phyloP scores from a whole-genome alignment of 2,888 invertebrate species.

The Malthinus flaveolus region DNA sequence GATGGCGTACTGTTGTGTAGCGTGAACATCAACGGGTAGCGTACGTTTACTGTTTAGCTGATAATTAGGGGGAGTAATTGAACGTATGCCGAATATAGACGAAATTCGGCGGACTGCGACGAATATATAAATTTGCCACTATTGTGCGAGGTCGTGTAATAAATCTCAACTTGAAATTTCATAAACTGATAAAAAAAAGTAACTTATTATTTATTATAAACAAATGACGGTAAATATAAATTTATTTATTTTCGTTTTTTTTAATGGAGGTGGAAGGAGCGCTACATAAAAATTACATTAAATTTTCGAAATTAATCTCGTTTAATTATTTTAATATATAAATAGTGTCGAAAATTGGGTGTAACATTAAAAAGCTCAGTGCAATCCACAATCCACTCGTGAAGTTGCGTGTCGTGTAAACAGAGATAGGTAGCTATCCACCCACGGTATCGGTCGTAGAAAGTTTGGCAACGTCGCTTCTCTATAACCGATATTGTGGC shows the following conservation, averaged over 20 bases:
- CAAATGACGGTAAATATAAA: too few species aligned
- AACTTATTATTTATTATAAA: too few species aligned
- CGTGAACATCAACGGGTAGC: conserved; percentile 42
- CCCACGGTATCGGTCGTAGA: conserved; percentile 51
- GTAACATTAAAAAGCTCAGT: conserved; percentile 54
- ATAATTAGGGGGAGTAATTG: conserved; percentile 51
- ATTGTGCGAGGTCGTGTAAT: conserved; percentile 47
- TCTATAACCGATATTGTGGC: conserved; percentile 59
- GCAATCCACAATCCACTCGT: conserved; percentile 60
- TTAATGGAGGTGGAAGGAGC: neutral
- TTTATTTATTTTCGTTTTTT: too few species aligned
- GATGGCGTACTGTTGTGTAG: conserved; percentile 31
- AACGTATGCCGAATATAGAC: conserved; percentile 42
- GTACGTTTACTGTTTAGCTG: conserved; percentile 49
- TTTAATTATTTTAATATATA: conserved; percentile 1
- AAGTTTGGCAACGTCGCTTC: conserved; percentile 51
- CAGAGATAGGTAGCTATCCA: conserved; percentile 49
- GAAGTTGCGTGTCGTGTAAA: conserved; percentile 58
- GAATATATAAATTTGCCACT: conserved; percentile 40
- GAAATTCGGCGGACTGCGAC: conserved; percentile 35
- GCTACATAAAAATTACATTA: neutral
- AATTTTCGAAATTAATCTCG: conserved; percentile 1
- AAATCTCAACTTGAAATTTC: conserved; percentile 35
- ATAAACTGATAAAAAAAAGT: too few species aligned
- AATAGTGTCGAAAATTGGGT: conserved; percentile 42